phyloP scores from a whole-genome alignment of 2,797 vertebrate species.

The Sparidentex hasta region DNA sequence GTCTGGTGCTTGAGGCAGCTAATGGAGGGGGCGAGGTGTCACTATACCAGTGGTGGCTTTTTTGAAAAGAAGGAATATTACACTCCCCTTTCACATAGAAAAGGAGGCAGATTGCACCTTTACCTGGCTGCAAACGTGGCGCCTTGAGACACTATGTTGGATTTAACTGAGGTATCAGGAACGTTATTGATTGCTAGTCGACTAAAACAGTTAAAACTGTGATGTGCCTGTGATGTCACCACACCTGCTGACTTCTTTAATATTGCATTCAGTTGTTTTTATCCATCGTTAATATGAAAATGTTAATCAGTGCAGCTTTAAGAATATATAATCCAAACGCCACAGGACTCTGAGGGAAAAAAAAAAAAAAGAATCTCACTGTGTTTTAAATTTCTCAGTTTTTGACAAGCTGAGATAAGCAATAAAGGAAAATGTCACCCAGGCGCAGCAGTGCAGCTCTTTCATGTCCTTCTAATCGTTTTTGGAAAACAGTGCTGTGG shows the following conservation, averaged over 20 bases:
- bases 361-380: background rate
- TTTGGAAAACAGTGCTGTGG: background rate
- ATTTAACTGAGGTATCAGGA: background rate
- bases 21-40: too few relatives aligned
- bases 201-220: background rate
- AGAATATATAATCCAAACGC: background rate
- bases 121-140: too few relatives aligned
- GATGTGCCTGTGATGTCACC: background rate
- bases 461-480: background rate
- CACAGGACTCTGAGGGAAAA: background rate
- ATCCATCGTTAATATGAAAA: background rate
- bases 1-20: too few relatives aligned
- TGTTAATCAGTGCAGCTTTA: background rate
- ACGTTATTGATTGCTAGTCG: background rate
- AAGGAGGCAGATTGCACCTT: too few relatives aligned
- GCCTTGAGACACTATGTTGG: too few relatives aligned
- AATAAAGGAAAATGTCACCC: background rate
- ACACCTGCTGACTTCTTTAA: background rate
- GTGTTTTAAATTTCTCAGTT: background rate
- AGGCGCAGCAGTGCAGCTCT: background rate
- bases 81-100: too few relatives aligned
- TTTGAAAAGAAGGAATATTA: too few relatives aligned
- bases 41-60: too few relatives aligned
- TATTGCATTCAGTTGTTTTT: background rate
- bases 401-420: background rate